phyloP scores from a whole-genome alignment of 2,888 invertebrate genomes.

The Psylliodes chrysocephalus region DNA sequence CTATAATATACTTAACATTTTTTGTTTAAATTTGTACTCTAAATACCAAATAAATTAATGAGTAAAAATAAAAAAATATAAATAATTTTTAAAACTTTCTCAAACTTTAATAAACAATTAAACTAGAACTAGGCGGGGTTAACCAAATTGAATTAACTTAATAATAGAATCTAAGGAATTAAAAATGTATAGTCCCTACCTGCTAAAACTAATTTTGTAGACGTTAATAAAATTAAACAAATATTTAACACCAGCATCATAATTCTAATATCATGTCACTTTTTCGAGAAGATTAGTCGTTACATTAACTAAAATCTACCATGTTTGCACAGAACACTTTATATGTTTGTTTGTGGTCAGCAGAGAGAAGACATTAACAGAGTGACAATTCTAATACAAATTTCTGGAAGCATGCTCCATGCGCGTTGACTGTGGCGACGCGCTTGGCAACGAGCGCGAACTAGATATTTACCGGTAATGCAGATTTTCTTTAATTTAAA shows the following conservation, averaged over 20 bases:
- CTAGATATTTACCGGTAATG: no score
- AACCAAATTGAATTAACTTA: constrained; percentile 1
- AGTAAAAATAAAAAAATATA: neutral
- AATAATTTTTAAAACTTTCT: neutral
- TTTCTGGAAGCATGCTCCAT: no score
- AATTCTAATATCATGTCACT: constrained; percentile 18
- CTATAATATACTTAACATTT: neutral
- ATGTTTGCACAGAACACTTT: no score
- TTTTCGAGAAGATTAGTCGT: neutral
- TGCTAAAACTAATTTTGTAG: constrained; percentile 35
- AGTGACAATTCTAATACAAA: no score
- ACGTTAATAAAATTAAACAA: constrained; percentile 42
- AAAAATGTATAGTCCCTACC: constrained; percentile 28
- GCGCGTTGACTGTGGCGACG: no score
- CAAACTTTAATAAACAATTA: constrained; percentile 4
- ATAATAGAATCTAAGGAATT: neutral
- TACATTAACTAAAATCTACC: neutral
- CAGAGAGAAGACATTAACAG: no score
- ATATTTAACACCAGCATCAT: constrained; percentile 38
- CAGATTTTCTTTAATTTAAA: no score
- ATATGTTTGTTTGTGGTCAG: no score
- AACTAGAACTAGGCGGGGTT: constrained; percentile 22
- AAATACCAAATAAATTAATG: neutral
- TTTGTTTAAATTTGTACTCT: neutral
- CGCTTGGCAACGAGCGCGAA: no score